These are phyloP conservation scores for Isichthys henryi DNA, from an alignment of 2,113 vertebrate genomes.

Conservation along the genomic window DNA sequence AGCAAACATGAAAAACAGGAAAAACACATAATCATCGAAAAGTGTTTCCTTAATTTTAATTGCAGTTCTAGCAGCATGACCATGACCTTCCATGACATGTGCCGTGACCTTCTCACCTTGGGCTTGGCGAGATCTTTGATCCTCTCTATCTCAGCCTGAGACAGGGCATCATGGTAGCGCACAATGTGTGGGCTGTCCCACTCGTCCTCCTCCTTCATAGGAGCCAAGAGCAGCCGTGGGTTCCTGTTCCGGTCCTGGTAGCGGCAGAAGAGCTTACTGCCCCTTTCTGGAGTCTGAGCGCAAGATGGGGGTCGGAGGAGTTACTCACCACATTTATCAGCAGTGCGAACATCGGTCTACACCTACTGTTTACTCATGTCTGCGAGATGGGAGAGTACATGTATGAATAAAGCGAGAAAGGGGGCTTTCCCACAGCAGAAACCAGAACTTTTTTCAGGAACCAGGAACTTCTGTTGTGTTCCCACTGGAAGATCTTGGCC, in stretches of 20 bases:
- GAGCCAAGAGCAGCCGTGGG: constrained; percentile 78
- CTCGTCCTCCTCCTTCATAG: constrained; percentile 89
- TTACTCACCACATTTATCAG: background rate
- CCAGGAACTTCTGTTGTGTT: background rate
- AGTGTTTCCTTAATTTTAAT: background rate
- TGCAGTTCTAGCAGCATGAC: background rate
- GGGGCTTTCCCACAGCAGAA: background rate
- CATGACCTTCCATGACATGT: background rate
- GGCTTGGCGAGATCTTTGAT: constrained; percentile 91
- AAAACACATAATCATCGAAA: background rate
- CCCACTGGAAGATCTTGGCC: background rate
- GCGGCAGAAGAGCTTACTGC: constrained; percentile 83
- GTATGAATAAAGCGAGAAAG: background rate
- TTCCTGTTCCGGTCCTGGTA: constrained; percentile 75
- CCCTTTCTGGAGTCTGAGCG: constrained; percentile 68
- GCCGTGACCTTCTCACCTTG: constrained; percentile 59
- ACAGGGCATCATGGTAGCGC: constrained; percentile 78
- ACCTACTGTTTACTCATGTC: background rate
- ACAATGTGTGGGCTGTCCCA: constrained; percentile 94
- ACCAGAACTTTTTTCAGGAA: background rate
- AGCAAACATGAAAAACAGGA: background rate
- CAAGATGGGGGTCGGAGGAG: background rate
- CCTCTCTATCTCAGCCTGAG: constrained; percentile 77
- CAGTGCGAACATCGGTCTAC: background rate
- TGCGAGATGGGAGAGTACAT: background rate